These are phyloP conservation scores for Ptychochromis oligacanthus DNA, from an alignment of 2,113 vertebrate species.

Conservation along the genomic window DNA sequence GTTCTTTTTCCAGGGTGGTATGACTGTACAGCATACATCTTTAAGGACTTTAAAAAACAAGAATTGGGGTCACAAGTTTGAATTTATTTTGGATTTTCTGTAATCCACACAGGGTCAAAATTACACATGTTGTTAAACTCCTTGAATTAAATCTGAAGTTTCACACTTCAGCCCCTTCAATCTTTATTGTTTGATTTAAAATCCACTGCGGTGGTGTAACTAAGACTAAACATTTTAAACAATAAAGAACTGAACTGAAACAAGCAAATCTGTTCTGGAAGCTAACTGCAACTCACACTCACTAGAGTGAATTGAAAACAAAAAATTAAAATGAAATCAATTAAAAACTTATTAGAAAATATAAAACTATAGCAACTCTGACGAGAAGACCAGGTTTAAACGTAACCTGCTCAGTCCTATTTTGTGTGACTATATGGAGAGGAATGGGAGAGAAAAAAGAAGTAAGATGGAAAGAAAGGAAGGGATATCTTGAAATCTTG, in stretches of 20 bases:
- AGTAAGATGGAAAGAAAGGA: background rate
- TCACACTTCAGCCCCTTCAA: background rate
- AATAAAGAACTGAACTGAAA: background rate
- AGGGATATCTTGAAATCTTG: background rate
- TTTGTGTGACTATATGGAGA: background rate
- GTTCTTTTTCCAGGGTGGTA: no score
- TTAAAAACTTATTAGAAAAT: background rate
- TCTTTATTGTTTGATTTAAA: background rate
- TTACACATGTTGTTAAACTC: background rate
- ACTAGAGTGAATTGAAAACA: background rate
- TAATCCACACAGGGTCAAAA: no score
- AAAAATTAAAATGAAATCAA: background rate
- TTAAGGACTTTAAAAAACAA: no score
- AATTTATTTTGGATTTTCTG: no score
- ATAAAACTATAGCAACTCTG: background rate
- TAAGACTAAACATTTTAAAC: background rate
- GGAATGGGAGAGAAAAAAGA: background rate
- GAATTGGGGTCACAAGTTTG: no score
- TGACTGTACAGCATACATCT: no score
- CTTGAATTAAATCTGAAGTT: background rate
- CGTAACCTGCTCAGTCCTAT: background rate
- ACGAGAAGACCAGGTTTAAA: background rate
- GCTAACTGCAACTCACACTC: background rate
- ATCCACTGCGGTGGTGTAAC: background rate
- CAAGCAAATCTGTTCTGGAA: background rate